Conservation (phyloP, 1,140 invertebrate species). For the Drosophila dunni region DNA sequence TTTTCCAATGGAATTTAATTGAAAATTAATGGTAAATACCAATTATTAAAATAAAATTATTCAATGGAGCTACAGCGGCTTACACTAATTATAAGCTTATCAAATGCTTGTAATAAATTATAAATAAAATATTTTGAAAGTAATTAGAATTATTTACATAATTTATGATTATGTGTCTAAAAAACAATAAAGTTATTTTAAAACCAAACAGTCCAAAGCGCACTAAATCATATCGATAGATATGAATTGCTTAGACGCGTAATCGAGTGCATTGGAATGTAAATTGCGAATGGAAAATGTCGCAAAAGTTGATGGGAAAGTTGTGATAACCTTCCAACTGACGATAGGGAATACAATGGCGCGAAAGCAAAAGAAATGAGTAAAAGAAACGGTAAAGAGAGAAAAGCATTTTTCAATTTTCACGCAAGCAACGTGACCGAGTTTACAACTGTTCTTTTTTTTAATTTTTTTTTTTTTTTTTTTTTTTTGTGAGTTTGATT, state of each 20-base stretch:
- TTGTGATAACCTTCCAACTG: slow-evolving; percentile 35
- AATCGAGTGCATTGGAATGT: slow-evolving; percentile 22
- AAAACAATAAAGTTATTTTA: background rate
- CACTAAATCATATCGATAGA: background rate
- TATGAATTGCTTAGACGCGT: background rate
- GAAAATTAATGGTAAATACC: background rate
- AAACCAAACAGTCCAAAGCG: background rate
- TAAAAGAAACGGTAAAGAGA: slow-evolving; percentile 34
- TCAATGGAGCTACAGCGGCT: too few relatives aligned
- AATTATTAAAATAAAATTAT: background rate
- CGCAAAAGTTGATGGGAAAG: slow-evolving; percentile 35
- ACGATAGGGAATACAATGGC: slow-evolving; percentile 24
- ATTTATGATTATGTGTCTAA: too few relatives aligned
- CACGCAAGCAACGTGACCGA: slow-evolving; percentile 41
- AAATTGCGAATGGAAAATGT: slow-evolving; percentile 4
- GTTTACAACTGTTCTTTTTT: slow-evolving; percentile 21
- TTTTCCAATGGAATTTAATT: background rate
- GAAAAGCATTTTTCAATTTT: slow-evolving; percentile 56
- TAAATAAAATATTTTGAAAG: background rate
- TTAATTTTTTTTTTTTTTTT: background rate
- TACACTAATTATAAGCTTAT: too few relatives aligned
- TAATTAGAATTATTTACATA: background rate
- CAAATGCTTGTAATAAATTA: too few relatives aligned
- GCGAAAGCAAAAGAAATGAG: slow-evolving; percentile 12
- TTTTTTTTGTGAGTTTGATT: background rate